These are phyloP conservation scores for Prunella fulvescens DNA, from an alignment of 2,113 vertebrate species.

Conservation along the genomic window DNA sequence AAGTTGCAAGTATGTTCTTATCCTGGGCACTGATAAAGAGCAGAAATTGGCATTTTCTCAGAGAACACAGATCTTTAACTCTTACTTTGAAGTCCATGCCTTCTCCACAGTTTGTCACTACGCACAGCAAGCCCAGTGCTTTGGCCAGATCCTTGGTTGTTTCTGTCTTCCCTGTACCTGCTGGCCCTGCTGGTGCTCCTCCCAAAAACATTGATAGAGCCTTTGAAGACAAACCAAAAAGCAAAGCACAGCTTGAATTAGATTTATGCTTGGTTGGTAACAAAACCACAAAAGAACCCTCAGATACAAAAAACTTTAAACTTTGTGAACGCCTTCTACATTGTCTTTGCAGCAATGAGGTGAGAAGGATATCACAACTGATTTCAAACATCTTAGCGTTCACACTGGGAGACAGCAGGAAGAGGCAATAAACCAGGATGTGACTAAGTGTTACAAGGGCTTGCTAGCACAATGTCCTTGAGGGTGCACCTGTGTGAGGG, in stretches of 20 bases:
- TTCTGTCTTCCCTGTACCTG: conserved; percentile 97
- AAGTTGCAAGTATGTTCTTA: neutral
- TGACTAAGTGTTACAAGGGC: neutral
- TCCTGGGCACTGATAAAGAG: neutral
- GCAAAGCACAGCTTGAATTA: neutral
- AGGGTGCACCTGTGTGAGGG: conserved; percentile 87
- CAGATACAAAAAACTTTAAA: neutral
- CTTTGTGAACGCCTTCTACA: neutral
- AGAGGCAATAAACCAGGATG: neutral
- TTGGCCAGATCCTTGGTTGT: conserved; percentile 97
- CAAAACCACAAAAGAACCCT: neutral
- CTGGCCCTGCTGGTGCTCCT: conserved; percentile 91
- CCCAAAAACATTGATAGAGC: conserved; percentile 96
- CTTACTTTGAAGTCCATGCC: conserved; percentile 97
- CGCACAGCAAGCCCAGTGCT: conserved; percentile 91
- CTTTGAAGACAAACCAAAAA: conserved; percentile 62
- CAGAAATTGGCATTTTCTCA: neutral
- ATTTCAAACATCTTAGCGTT: neutral
- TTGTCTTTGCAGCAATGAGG: neutral
- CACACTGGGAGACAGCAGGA: neutral
- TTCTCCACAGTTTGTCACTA: conserved; percentile 97
- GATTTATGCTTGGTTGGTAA: neutral
- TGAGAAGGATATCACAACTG: neutral
- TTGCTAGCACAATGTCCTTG: accelerated
- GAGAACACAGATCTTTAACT: neutral